A percentile compares a stretch with the other conserved stretches of the same genome.
phyloP scores from a whole-genome alignment of 1,140 invertebrate genomes.

The Prorops nasuta region DNA sequence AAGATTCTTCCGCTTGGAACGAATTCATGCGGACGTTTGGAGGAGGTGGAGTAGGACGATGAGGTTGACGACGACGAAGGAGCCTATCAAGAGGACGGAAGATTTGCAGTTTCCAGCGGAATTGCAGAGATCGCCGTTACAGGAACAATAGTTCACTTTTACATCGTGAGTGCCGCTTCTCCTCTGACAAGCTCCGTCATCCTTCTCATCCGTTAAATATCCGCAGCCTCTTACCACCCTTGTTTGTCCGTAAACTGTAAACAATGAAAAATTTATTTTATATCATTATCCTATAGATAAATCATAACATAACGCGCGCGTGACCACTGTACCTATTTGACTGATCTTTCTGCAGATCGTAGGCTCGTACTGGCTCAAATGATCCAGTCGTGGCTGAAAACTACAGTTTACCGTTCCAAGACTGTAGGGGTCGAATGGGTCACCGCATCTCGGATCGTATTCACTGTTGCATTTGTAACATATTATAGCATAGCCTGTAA shows the following conservation, averaged over 20 bases:
- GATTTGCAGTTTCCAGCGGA: constrained; percentile 47
- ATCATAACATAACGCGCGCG: background rate
- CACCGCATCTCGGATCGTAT: constrained; percentile 80
- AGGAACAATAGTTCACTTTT: constrained; percentile 71
- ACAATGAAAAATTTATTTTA: constrained; percentile 6
- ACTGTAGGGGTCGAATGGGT: constrained; percentile 79
- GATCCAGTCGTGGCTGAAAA: constrained; percentile 68
- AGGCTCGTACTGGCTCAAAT: constrained; percentile 63
- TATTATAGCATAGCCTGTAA: constrained; percentile 56
- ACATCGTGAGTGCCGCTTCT: constrained; percentile 74
- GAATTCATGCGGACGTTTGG: too few relatives aligned
- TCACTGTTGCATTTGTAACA: constrained; percentile 86
- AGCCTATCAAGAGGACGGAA: too few relatives aligned
- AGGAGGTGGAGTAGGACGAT: too few relatives aligned
- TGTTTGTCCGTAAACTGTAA: constrained; percentile 71
- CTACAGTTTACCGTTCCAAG: constrained; percentile 82
- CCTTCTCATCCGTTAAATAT: constrained; percentile 65
- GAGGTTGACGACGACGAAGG: too few relatives aligned
- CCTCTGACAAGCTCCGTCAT: constrained; percentile 62
- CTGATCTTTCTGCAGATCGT: constrained; percentile 76
- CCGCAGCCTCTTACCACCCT: constrained; percentile 75
- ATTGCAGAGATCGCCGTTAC: constrained; percentile 74
- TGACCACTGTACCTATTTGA: constrained; percentile 62
- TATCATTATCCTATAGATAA: background rate
- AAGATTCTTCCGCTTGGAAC: too few relatives aligned